These are phyloP conservation scores for Diorhabda sublineata DNA, from an alignment of 1,140 invertebrate species.

Conservation along the genomic window DNA sequence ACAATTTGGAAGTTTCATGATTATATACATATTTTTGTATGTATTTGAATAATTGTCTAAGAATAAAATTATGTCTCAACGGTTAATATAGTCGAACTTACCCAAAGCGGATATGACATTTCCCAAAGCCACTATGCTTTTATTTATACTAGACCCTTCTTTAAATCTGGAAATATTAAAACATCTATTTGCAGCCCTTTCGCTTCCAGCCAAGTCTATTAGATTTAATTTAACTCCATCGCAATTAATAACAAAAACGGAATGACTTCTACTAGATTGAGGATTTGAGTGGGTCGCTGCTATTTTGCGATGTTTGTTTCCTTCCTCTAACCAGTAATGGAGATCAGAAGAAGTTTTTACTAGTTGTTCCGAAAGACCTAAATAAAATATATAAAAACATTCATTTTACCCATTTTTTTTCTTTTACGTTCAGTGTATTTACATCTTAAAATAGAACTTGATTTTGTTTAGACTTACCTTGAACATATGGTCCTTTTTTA, in stretches of 20 bases:
- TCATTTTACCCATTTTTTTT: not conserved
- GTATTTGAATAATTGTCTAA: too few species aligned
- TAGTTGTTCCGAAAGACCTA: constrained; percentile 55
- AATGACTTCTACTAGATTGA: constrained; percentile 61
- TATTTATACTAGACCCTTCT: constrained; percentile 79
- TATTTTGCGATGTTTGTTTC: constrained; percentile 49
- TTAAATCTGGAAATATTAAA: constrained; percentile 52
- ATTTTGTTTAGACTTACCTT: constrained; percentile 58
- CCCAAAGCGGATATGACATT: constrained; percentile 75
- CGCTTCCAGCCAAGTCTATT: constrained; percentile 63
- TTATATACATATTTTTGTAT: too few species aligned
- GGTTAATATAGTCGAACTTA: constrained; percentile 40
- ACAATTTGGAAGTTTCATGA: not conserved
- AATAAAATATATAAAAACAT: not conserved
- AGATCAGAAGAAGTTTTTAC: constrained; percentile 50
- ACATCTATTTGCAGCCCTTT: constrained; percentile 38
- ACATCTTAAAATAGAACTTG: not conserved
- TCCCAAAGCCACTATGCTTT: constrained; percentile 72
- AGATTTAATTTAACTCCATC: constrained; percentile 58
- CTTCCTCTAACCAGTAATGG: constrained; percentile 50
- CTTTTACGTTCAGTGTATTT: too few species aligned
- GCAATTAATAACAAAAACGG: constrained; percentile 53
- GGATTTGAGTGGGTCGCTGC: constrained; percentile 53
- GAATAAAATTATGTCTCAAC: too few species aligned
- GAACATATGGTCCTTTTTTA: constrained; percentile 81